phyloP scores from a whole-genome alignment of 2,797 vertebrate species.

The Tangara arthus region DNA sequence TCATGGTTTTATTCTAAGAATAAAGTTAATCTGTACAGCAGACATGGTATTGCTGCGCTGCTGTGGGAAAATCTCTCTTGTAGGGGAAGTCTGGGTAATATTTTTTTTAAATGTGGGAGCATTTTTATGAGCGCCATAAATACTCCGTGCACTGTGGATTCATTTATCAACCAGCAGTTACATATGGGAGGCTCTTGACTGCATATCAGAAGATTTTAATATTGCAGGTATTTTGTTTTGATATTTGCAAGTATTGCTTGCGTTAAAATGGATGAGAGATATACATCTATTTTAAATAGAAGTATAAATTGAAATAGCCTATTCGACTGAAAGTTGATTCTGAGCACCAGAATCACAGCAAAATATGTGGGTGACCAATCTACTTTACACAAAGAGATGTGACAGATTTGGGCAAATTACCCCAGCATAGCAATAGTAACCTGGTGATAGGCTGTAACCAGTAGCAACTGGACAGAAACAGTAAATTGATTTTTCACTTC shows the following conservation, averaged over 20 bases:
- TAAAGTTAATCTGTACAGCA: background rate
- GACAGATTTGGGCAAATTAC: background rate
- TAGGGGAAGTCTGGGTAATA: background rate
- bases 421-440: background rate
- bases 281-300: background rate
- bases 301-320: background rate
- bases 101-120: background rate
- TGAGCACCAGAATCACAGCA: background rate
- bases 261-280: background rate
- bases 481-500: background rate
- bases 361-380: background rate
- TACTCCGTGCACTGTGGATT: background rate
- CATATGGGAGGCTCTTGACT: background rate
- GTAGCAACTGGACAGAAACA: background rate
- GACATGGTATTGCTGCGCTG: background rate
- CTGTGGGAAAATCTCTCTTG: background rate
- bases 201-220: background rate
- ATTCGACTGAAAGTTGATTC: background rate
- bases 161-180: background rate
- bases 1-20: background rate
- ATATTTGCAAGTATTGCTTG: background rate
- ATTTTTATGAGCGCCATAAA: background rate
- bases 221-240: background rate
- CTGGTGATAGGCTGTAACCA: background rate
- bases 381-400: background rate